Base-by-base conservation (phyloP, 2,113 vertebrate genomes). In the Xiphophorus maculatus region DNA sequence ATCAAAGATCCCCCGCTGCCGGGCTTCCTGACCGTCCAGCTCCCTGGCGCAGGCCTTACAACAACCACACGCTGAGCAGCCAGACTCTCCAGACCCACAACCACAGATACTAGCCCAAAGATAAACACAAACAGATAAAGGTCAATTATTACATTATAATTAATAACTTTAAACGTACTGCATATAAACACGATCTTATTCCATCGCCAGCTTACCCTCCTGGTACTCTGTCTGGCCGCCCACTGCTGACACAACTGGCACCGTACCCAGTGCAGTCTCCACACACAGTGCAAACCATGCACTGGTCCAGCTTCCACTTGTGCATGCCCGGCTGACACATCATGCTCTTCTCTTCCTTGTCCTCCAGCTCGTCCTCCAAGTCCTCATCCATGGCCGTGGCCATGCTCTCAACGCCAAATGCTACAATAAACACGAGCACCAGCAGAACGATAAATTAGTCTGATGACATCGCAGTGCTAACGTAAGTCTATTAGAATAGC, bases 351-450 rank as follows among this genome's bases (percentile, higher is more conserved):
- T 99, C 98, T 85, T 99, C 97, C 84, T 99, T 98, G 71, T 99
- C 98, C 88, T 99, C 98, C 15, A 98, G 88, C 70, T 99, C 98
- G 37, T 99, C 98, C 86, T 99, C 98, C 77, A 99, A 88, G 82
- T 99, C 98, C 90, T 99, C 98, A 83, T 99, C 98, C 98, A 99
- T 99, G 63, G 98, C 98, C 68, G 98, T 99, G 80, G 98, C 98
- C 98, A 99, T 99, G 83, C 96, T 99, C 93, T 99, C 98, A 62
- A 99, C 95, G 58, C 97, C 97, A 90, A 99, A 99, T 0, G 96
- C 98, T 97, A 35, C 27, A 70, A 63, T 8, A 54, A 30, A 66
- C 12, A 32, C 1, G 64, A 0, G 63, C 13, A 58, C 1, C 54
- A 0, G 30, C 25, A 61, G 29, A 30, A 8, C 72, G 35, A 68